Percentiles rank a stretch among this genome's conserved stretches.
Evolutionary conservation across 2,113 vertebrate genomes (phyloP).

Genomic region (Sisor rabdophorus): DNA sequence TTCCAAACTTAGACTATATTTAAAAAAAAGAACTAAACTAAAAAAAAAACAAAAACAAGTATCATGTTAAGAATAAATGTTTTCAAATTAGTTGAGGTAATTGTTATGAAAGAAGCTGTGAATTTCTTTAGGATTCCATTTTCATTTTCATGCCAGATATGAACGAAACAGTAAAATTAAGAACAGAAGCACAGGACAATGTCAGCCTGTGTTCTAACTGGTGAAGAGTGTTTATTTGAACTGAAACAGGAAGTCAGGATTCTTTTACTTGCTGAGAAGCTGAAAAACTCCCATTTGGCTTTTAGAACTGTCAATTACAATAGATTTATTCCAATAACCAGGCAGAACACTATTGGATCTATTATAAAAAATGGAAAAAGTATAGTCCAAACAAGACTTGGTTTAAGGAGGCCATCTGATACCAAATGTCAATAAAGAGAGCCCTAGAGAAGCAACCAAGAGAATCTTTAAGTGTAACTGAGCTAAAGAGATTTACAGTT

Average conservation of each 20-base stretch:
- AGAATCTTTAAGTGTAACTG: not conserved
- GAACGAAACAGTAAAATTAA: slow-evolving; percentile 19
- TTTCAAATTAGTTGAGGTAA: not conserved
- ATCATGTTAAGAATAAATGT: not conserved
- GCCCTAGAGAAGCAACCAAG: not conserved
- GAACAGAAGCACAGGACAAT: slow-evolving; percentile 23
- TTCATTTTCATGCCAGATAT: slow-evolving; percentile 19
- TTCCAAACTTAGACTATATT: slow-evolving; percentile 6
- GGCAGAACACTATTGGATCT: not conserved
- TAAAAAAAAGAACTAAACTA: not conserved
- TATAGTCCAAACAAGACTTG: not conserved
- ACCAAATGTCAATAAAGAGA: not conserved
- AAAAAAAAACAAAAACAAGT: not conserved
- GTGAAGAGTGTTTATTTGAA: slow-evolving; percentile 39
- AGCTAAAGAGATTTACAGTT: not conserved
- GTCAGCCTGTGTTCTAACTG: slow-evolving; percentile 25
- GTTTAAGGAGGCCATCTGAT: not conserved
- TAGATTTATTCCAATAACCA: not conserved
- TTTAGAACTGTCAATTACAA: slow-evolving; percentile 19
- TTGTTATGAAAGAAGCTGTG: not conserved
- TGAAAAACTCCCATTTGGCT: not conserved
- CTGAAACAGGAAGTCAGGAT: slow-evolving; percentile 21
- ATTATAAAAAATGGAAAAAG: not conserved
- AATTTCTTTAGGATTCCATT: slow-evolving; percentile 24
- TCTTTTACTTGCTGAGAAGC: slow-evolving; percentile 5